Base-by-base conservation (phyloP, 2,888 invertebrate genomes). In the Zaprionus bogoriensis region DNA sequence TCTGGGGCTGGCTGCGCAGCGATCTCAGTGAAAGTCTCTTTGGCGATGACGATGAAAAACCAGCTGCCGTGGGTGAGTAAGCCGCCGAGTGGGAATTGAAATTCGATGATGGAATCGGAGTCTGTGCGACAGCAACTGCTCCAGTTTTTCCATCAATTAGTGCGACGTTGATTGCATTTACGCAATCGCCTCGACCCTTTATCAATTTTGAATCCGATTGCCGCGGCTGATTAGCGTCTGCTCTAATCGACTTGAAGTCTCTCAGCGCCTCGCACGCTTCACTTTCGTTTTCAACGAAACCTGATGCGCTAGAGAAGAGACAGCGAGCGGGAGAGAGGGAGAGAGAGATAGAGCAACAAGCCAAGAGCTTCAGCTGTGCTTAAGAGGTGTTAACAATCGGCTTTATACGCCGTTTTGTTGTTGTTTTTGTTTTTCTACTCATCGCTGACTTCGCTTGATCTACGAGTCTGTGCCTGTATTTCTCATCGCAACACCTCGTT, bases 1-100 rank as follows among this genome's bases (percentile, higher is more conserved):
- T 90, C 2, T 90, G 89, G 89, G 74, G 77, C 69, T 90, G 90
- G 90, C 68, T 90, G 55, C 87, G 79, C 74, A 83, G 83, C 44
- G 90, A 88, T 60, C 67, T 89, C 10, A 77, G 87, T 77, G 90
- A 88, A 84, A 89, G 86, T 75, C 73, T 89, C 2, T 87, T 88
- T 14, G 83, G 74, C 28, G 87, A 68, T 42, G 80, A 70, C 36
- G 70, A 72, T 27, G 64, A 67, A 12, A 76, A 85, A 52, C 83
- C 76, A 19, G 58, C 70, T 44, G 71, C 69, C 6, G 88, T 81
- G 66, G 87, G 87, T 87, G 73, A 81, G 87, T 82, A 38, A 28
- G 12, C 19, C 41, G 5, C n/a, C n/a, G n/a, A n/a, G n/a, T n/a
- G n/a, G n/a, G n/a, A n/a, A n/a, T n/a, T n/a, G n/a, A n/a, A n/a